phyloP scores from a whole-genome alignment of 2,888 invertebrate species.

The Stenotaenia linearis region DNA sequence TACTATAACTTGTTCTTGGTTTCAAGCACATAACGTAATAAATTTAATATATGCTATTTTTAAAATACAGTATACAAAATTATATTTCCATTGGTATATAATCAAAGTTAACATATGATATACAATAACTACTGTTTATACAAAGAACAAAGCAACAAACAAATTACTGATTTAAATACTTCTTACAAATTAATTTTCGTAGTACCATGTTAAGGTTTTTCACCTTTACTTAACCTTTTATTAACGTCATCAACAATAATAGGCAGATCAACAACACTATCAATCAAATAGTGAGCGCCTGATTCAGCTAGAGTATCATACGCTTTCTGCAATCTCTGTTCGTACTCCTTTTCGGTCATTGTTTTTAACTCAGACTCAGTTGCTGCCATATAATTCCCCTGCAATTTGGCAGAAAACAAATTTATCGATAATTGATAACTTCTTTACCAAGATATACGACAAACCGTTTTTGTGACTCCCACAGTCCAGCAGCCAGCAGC shows the following conservation, averaged over 20 bases:
- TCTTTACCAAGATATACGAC: background rate
- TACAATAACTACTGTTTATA: too few relatives aligned
- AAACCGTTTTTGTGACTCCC: constrained; percentile 44
- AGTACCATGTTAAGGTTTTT: constrained; percentile 37
- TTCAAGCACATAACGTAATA: too few relatives aligned
- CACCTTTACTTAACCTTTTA: constrained; percentile 43
- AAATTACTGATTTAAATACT: too few relatives aligned
- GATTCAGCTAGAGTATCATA: constrained; percentile 43
- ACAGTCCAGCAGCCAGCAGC: constrained; percentile 49
- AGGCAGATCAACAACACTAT: constrained; percentile 46
- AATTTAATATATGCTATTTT: too few relatives aligned
- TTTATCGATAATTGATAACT: constrained; percentile 30
- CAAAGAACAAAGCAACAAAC: too few relatives aligned
- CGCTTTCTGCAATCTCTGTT: constrained; percentile 40
- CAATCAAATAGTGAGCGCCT: constrained; percentile 49
- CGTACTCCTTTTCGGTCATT: constrained; percentile 42
- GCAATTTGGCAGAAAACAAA: constrained; percentile 31
- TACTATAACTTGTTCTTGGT: too few relatives aligned
- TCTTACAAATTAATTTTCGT: too few relatives aligned
- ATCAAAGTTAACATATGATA: too few relatives aligned
- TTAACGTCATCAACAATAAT: constrained; percentile 47
- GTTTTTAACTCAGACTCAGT: constrained; percentile 41
- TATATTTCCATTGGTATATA: too few relatives aligned
- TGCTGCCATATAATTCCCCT: constrained; percentile 47
- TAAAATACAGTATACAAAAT: too few relatives aligned